These are phyloP conservation scores for Acanthaster planci DNA, from an alignment of 35 echinoderm and acorn worm species.

Conservation along the genomic window DNA sequence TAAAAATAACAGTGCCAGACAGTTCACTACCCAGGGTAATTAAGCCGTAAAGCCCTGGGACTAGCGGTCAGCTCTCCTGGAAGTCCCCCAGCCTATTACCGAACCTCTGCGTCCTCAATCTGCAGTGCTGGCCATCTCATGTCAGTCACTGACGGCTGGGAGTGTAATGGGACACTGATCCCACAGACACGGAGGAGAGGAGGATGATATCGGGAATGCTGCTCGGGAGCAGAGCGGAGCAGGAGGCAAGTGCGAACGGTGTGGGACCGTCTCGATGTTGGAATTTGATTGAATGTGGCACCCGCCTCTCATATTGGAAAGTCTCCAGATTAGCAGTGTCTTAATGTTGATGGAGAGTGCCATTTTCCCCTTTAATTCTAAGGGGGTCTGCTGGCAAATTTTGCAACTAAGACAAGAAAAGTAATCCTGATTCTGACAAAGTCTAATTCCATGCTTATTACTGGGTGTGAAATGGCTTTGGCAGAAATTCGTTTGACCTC, in stretches of 20 bases:
- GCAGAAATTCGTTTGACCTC: no score
- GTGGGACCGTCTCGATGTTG: no score
- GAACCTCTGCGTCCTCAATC: background rate
- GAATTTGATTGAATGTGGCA: slow-evolving; percentile 19
- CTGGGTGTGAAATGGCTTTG: no score
- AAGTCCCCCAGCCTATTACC: slow-evolving; percentile 13
- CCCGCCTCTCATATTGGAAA: background rate
- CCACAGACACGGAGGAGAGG: background rate
- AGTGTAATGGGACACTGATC: slow-evolving; percentile 10
- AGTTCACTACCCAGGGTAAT: slow-evolving; percentile 25
- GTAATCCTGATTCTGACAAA: no score
- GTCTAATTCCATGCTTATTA: no score
- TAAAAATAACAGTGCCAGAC: slow-evolving; percentile 25
- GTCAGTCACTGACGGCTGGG: background rate
- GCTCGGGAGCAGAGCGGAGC: no score
- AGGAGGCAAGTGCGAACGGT: no score
- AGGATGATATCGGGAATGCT: no score
- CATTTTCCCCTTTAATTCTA: no score
- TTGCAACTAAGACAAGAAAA: no score
- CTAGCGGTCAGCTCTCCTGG: slow-evolving; percentile 18
- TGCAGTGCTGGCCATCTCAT: background rate
- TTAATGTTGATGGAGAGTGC: background rate
- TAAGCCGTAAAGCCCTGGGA: slow-evolving; percentile 2
- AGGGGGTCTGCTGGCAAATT: no score
- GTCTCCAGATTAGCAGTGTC: background rate